Base-by-base conservation (phyloP, 2,113 vertebrate genomes). In the Hippocampus zosterae region DNA sequence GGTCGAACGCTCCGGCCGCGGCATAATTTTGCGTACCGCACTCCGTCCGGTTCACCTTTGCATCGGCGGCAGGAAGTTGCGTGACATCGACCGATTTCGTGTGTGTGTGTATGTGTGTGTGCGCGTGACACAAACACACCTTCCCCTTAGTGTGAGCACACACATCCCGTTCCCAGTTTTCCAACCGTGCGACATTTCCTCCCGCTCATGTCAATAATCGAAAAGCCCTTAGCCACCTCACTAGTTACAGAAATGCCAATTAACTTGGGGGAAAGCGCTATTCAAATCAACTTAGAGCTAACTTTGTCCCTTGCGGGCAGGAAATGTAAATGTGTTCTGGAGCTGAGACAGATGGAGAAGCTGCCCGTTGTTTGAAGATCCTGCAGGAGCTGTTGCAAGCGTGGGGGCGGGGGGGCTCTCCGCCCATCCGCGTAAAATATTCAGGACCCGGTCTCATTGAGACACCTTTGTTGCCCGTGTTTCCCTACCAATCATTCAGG, bases 261-360 rank as follows among this genome's bases (percentile, higher is more conserved):
- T 92, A 93, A 92, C 92, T 90, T 92, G 89, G 87, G 87, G 82
- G 74, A 85, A 85, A 90, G 81, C 66, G 77, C 86, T 91, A 92
- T 89, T 91, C 86, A 88, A 90, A 92, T 91, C 90, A 88, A 84
- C 90, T 90, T 90, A 90, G 78, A 81, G 84, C 84, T 72, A 88
- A 88, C 88, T 88, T 85, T 83, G 84, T 85, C 85, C 90, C 91
- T 90, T 53, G 84, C 75, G 80, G 89, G 81, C 75, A 88, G 84
- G 88, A 90, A 90, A 91, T 92, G 90, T 88, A 91, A 92, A 93
- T 91, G 85, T 86, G 87, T 85, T 90, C 85, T 81, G 66, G 33
- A 7, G 84, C 81, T 80, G 81, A 90, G 91, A 91, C 90, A 91
- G 90, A 92, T 87, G 88, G 89, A 84, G 82, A 84, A 88, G 84